These are phyloP conservation scores for Clarias fuscus DNA, from an alignment of 2,797 vertebrate species.

Conservation along the genomic window DNA sequence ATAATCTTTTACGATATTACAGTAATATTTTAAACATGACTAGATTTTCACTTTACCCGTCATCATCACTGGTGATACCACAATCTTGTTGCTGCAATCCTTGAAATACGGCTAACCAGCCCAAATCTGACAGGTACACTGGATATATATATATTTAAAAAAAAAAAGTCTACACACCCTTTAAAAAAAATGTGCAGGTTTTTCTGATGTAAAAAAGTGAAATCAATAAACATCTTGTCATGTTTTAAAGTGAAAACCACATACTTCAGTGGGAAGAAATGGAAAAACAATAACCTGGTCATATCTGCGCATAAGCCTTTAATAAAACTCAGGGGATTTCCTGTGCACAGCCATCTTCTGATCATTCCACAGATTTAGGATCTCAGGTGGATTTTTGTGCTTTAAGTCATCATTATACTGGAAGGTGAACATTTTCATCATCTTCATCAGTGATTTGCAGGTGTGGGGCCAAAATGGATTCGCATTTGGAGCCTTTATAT, in stretches of 20 bases:
- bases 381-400: neutral
- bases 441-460: neutral
- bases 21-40: neutral
- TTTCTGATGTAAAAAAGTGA: neutral
- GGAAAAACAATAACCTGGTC: neutral
- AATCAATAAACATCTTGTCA: neutral
- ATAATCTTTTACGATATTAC: neutral
- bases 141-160: neutral
- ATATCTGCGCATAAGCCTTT: neutral
- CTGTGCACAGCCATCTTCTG: neutral
- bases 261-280: too few species aligned
- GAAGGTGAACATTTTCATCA: neutral
- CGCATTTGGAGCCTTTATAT: neutral
- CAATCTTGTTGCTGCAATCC: neutral
- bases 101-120: neutral
- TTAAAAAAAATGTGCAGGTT: neutral
- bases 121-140: neutral
- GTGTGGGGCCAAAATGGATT: neutral
- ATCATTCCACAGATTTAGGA: neutral
- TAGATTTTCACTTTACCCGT: neutral
- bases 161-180: neutral
- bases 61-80: neutral
- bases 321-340: neutral
- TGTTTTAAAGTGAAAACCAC: neutral
- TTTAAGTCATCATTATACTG: neutral